Evolutionary conservation across 2,797 vertebrate genomes (phyloP).

Genomic region (Pseudochaenichthys georgianus): DNA sequence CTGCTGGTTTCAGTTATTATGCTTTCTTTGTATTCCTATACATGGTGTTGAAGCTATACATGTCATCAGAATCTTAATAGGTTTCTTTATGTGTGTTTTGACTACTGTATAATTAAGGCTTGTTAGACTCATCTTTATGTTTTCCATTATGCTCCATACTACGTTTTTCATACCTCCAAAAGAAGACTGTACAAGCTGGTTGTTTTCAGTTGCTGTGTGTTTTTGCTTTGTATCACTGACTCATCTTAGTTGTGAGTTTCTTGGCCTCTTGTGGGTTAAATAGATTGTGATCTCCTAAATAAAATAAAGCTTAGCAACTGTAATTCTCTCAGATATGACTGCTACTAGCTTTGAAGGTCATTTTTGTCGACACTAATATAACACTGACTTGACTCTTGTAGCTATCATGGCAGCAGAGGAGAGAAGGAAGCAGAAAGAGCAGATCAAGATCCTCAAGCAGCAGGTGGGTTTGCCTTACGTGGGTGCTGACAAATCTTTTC

Average conservation of each 20-base stretch:
- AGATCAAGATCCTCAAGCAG: conserved; percentile 99
- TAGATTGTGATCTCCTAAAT: conserved; percentile 23
- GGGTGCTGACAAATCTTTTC: conserved; percentile 51
- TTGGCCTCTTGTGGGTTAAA: conserved; percentile 16
- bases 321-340: conserved; percentile 19
- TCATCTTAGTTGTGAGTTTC: neutral
- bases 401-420: conserved; percentile 99
- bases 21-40: conserved; percentile 1
- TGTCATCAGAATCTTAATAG: conserved; percentile 17
- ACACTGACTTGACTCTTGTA: conserved; percentile 74
- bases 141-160: neutral
- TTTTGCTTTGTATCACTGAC: neutral
- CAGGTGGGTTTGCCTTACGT: conserved; percentile 87
- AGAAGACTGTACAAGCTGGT: neutral
- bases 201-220: neutral
- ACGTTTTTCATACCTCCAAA: neutral
- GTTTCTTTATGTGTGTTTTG: neutral
- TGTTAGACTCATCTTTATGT: neutral
- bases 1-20: conserved; percentile 42
- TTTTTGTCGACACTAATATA: conserved; percentile 41
- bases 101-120: neutral
- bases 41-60: neutral
- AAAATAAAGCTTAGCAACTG: conserved; percentile 27
- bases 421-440: conserved; percentile 97
- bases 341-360: conserved; percentile 27